phyloP scores from a whole-genome alignment of 2,888 invertebrate species.

The Boloria selene region DNA sequence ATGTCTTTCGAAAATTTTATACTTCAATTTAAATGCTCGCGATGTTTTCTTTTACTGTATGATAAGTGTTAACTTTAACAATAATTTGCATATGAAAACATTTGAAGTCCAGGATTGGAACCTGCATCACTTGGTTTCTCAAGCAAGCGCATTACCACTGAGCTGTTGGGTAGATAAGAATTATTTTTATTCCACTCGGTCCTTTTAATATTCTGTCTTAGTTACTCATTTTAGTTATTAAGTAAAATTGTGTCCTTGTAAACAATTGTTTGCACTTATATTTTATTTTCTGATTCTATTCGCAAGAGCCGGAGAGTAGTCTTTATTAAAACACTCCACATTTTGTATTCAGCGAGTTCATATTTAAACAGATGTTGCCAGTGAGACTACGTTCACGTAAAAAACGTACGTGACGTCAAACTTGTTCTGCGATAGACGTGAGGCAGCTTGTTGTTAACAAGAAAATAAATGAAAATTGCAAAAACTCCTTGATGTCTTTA shows the following conservation, averaged over 20 bases:
- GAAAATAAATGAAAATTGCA: conserved; percentile 16
- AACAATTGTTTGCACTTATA: conserved; percentile 18
- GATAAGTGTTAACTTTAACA: too few relatives aligned
- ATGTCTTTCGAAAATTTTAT: too few relatives aligned
- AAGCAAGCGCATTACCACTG: too few relatives aligned
- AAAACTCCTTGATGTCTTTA: neutral
- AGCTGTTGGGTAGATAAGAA: too few relatives aligned
- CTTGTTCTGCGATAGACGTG: conserved; percentile 16
- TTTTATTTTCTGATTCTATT: conserved; percentile 19
- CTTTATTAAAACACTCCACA: conserved; percentile 39
- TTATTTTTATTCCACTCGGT: too few relatives aligned
- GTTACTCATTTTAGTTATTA: neutral
- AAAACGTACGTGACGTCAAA: conserved; percentile 45
- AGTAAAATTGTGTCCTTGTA: neutral
- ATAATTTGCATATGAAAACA: too few relatives aligned
- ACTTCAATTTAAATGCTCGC: too few relatives aligned
- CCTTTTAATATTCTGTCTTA: too few relatives aligned
- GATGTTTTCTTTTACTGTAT: too few relatives aligned
- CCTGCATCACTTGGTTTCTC: too few relatives aligned
- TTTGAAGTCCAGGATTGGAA: too few relatives aligned
- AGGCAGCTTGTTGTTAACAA: neutral
- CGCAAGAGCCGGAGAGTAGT: conserved; percentile 16
- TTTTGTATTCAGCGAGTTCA: conserved; percentile 39
- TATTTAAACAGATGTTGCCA: conserved; percentile 38
- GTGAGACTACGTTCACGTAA: conserved; percentile 30